Conservation (phyloP, 2,888 invertebrate species). For the Dolomedes plantarius region DNA sequence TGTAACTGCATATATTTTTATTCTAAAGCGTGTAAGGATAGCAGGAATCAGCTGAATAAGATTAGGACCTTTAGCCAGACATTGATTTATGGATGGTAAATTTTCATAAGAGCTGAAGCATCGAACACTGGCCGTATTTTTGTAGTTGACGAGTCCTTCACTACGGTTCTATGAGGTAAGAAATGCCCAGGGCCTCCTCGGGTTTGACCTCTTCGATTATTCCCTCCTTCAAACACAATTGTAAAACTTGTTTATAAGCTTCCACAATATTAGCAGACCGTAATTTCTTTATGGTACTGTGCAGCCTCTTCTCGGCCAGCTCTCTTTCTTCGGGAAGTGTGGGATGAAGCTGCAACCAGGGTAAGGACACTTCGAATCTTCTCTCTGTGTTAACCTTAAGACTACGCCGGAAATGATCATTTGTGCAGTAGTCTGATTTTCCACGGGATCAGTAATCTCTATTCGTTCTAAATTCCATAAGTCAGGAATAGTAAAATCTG, state of each 20-base stretch:
- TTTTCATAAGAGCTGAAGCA: too few species aligned
- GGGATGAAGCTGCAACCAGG: slow-evolving; percentile 2
- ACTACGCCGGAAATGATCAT: background rate
- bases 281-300: background rate
- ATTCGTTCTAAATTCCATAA: background rate
- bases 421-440: background rate
- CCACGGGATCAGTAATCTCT: background rate
- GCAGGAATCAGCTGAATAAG: too few species aligned
- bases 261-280: background rate
- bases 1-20: too few species aligned
- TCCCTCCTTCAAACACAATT: background rate
- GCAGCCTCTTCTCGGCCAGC: background rate
- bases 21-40: too few species aligned
- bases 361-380: slow-evolving; percentile 23
- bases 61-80: too few species aligned
- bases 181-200: too few species aligned
- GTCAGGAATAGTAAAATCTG: too few species aligned
- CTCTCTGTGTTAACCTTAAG: slow-evolving; percentile 10
- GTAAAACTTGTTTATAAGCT: background rate
- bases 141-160: too few species aligned
- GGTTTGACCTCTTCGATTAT: too few species aligned
- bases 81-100: too few species aligned
- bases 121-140: too few species aligned
- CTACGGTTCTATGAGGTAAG: too few species aligned
- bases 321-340: slow-evolving; percentile 2